Percentiles rank a stretch among this genome's conserved stretches.
Evolutionary conservation across 2,797 vertebrate genomes (phyloP).

Genomic region (Fundulus diaphanus): DNA sequence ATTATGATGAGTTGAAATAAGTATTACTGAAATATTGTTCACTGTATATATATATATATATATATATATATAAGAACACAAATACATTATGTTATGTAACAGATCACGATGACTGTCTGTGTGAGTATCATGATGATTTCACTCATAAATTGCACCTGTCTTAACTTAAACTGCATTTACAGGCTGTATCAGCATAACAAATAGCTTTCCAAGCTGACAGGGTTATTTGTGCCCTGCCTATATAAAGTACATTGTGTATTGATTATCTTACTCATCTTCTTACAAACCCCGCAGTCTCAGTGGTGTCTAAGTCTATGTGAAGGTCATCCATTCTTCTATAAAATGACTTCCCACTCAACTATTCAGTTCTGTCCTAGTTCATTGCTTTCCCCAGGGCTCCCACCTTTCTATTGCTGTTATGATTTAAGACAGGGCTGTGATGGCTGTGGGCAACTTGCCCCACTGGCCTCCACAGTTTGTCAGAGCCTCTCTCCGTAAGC

Average conservation of each 20-base stretch:
- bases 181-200: constrained; percentile 28
- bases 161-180: constrained; percentile 41
- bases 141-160: constrained; percentile 32
- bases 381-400: constrained; percentile 34
- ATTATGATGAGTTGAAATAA: not conserved
- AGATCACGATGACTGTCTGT: constrained; percentile 2
- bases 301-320: constrained; percentile 53
- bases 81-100: too few relatives aligned
- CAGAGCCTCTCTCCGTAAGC: constrained; percentile 54
- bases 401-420: constrained; percentile 39
- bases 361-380: constrained; percentile 23
- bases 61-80: too few relatives aligned
- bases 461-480: constrained; percentile 61
- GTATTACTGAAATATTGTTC: not conserved
- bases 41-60: too few relatives aligned
- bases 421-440: constrained; percentile 66
- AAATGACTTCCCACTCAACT: constrained; percentile 34
- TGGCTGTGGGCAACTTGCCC: constrained; percentile 58
- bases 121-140: constrained; percentile 24
- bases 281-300: constrained; percentile 35
- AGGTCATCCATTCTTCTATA: constrained; percentile 59
- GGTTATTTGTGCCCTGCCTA: constrained; percentile 33
- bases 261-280: constrained; percentile 60
- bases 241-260: constrained; percentile 60
- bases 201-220: constrained; percentile 44